A percentile compares a stretch with the other conserved stretches of the same genome.
These are phyloP conservation scores for Xenotilapia leptura DNA, from an alignment of 2,113 vertebrate genomes.

Conservation along the genomic window DNA sequence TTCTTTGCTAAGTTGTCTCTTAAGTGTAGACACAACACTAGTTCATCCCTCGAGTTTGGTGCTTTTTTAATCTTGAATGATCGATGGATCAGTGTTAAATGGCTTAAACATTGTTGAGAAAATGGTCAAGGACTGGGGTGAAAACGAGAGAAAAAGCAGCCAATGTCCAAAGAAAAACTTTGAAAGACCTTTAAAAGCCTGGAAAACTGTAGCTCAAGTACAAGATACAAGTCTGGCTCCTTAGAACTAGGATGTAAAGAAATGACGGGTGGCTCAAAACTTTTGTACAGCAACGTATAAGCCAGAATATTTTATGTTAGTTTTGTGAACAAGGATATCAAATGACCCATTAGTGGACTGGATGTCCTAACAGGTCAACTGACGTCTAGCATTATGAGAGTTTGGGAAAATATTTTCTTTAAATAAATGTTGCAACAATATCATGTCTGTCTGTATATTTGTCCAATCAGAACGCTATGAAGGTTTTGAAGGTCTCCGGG, in stretches of 20 bases:
- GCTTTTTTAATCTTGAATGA: neutral
- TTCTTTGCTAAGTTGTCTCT: neutral
- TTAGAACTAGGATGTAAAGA: neutral
- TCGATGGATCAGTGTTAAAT: neutral
- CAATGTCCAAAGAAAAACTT: neutral
- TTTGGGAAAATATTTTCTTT: neutral
- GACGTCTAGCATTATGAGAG: neutral
- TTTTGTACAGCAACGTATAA: rapidly evolving
- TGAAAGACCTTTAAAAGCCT: neutral
- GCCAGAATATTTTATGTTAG: neutral
- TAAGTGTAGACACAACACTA: neutral
- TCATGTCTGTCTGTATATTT: neutral
- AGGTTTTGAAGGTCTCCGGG: slow-evolving; percentile 85
- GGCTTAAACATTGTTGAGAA: neutral
- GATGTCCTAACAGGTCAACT: neutral
- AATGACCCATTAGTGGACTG: neutral
- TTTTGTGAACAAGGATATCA: neutral
- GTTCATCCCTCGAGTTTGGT: neutral
- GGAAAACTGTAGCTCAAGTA: neutral
- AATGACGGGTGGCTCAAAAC: neutral
- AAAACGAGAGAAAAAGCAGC: neutral
- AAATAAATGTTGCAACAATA: neutral
- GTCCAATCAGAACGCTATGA: slow-evolving; percentile 60
- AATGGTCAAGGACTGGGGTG: neutral
- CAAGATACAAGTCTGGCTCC: neutral